phyloP scores from a whole-genome alignment of 1,140 invertebrate species.

The Marisa cornuarietis region DNA sequence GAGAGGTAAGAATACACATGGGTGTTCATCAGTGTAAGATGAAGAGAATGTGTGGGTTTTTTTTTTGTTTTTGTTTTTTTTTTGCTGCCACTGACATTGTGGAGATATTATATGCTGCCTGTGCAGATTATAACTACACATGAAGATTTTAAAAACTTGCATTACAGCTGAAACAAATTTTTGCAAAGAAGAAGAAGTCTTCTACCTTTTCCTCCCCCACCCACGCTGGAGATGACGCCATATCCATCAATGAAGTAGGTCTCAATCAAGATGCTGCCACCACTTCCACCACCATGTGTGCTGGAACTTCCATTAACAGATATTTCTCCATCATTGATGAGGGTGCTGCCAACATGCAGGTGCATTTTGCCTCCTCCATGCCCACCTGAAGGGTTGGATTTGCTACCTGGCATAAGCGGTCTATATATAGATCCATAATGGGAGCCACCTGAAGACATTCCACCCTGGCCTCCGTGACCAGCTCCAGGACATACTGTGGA shows the following conservation, averaged over 20 bases:
- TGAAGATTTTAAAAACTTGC: too few species aligned
- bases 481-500: slow-evolving; percentile 34
- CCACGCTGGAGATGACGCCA: slow-evolving; percentile 44
- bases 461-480: slow-evolving; percentile 51
- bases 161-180: too few species aligned
- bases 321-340: slow-evolving; percentile 52
- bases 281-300: slow-evolving; percentile 50
- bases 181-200: not conserved
- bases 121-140: too few species aligned
- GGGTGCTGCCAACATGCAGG: slow-evolving; percentile 38
- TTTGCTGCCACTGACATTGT: too few species aligned
- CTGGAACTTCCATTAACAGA: slow-evolving; percentile 45
- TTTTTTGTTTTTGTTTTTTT: too few species aligned
- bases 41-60: too few species aligned
- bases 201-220: slow-evolving; percentile 36
- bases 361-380: slow-evolving; percentile 49
- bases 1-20: too few species aligned
- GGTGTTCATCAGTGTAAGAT: too few species aligned
- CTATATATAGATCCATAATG: slow-evolving; percentile 50
- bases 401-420: slow-evolving; percentile 49
- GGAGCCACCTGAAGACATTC: slow-evolving; percentile 31
- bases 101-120: too few species aligned
- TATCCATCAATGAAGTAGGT: slow-evolving; percentile 48
- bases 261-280: slow-evolving; percentile 52
- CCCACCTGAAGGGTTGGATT: slow-evolving; percentile 33